A percentile compares a stretch with the other conserved stretches of the same genome.
phyloP scores from a whole-genome alignment of 2,888 invertebrate genomes.

The Drosophila differens region DNA sequence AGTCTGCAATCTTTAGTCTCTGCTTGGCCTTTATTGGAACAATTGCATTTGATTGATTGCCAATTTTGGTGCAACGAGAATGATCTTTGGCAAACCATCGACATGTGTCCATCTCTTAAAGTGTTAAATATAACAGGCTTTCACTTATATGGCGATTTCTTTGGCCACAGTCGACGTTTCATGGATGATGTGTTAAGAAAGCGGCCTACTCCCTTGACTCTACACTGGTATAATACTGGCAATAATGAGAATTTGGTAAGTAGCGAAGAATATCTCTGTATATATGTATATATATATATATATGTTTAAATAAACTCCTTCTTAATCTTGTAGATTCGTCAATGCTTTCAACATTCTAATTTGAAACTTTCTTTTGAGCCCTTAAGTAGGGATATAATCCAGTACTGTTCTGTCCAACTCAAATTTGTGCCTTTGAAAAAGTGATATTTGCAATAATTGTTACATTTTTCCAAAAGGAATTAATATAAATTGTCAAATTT shows the following conservation, averaged over 20 bases:
- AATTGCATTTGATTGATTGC: slow-evolving; percentile 18
- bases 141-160: slow-evolving; percentile 11
- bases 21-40: slow-evolving; percentile 10
- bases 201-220: slow-evolving; percentile 10
- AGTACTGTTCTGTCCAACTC: background rate
- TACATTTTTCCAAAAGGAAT: background rate
- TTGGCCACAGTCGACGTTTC: background rate
- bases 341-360: slow-evolving; percentile 18
- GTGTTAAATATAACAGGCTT: slow-evolving; percentile 26
- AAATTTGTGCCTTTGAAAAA: background rate
- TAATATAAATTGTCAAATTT: background rate
- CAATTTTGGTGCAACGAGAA: slow-evolving; percentile 12
- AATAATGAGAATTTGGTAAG: slow-evolving; percentile 3
- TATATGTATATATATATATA: fast-evolving
- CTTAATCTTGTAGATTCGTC: slow-evolving; percentile 21
- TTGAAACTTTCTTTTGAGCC: slow-evolving; percentile 18
- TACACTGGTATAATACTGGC: slow-evolving; percentile 19
- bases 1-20: slow-evolving; percentile 3
- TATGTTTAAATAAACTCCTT: background rate
- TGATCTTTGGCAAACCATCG: slow-evolving; percentile 34
- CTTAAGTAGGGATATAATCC: background rate
- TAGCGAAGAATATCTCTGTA: background rate
- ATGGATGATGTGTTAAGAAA: slow-evolving; percentile 14
- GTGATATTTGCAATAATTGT: background rate
- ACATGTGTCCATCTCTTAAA: slow-evolving; percentile 3